phyloP scores from a whole-genome alignment of 2,797 vertebrate genomes.

The Buceros bicornis region DNA sequence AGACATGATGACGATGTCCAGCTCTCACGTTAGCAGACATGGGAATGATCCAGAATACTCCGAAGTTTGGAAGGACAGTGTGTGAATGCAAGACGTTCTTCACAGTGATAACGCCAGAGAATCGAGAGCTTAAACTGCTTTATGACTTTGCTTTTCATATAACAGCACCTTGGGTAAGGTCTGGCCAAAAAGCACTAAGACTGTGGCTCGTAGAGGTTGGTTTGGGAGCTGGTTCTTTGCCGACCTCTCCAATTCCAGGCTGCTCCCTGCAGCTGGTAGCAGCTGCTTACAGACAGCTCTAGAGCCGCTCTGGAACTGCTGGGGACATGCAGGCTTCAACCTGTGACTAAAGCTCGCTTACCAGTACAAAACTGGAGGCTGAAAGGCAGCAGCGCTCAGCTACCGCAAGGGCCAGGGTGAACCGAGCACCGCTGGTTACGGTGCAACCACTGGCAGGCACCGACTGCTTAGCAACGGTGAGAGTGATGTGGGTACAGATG shows the following conservation, averaged over 20 bases:
- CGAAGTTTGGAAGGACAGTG: background rate
- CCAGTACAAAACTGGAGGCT: background rate
- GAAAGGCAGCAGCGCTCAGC: background rate
- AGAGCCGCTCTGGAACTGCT: background rate
- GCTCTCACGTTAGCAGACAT: background rate
- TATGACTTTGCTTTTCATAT: background rate
- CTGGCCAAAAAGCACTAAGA: background rate
- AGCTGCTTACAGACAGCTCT: background rate
- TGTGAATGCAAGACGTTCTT: background rate
- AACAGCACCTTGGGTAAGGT: background rate
- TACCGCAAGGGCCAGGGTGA: background rate
- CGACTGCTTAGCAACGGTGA: conserved; percentile 53
- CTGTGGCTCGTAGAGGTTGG: background rate
- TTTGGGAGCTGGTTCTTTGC: background rate
- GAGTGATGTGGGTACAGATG: conserved; percentile 65
- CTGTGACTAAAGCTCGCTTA: background rate
- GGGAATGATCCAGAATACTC: background rate
- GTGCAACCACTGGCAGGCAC: conserved; percentile 17
- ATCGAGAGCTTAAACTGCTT: background rate
- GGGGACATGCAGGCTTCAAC: background rate
- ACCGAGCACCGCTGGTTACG: background rate
- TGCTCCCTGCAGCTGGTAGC: background rate
- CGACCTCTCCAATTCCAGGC: background rate
- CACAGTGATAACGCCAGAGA: background rate
- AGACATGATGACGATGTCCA: background rate